Percentiles rank a stretch among this genome's conserved stretches.
phyloP scores from a whole-genome alignment of 2,797 vertebrate genomes.

The Phataginus tricuspis region DNA sequence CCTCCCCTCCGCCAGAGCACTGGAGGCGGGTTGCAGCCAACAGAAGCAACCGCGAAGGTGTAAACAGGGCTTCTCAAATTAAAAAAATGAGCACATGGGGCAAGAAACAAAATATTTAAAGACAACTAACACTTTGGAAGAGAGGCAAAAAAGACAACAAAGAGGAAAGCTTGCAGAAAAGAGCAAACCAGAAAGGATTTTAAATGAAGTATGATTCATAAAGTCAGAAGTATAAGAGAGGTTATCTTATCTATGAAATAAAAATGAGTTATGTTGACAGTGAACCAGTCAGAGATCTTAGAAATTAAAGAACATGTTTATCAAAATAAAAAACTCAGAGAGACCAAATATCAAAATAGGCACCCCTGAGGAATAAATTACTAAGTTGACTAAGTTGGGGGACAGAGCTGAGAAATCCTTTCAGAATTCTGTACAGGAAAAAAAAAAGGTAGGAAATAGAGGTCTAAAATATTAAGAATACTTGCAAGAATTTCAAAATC shows the following conservation, averaged over 20 bases:
- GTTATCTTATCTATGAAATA: constrained; percentile 1
- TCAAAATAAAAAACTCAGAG: constrained; percentile 12
- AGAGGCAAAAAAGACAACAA: background rate
- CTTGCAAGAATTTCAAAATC: background rate
- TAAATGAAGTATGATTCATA: background rate
- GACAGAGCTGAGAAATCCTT: background rate
- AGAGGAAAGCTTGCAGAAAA: background rate
- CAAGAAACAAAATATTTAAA: background rate
- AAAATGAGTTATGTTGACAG: constrained; percentile 33
- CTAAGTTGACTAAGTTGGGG: background rate
- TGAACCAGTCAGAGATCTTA: background rate
- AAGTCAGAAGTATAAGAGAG: background rate
- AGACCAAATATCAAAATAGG: constrained; percentile 1
- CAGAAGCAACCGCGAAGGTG: background rate
- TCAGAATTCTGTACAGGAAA: background rate
- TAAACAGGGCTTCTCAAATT: background rate
- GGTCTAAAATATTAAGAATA: background rate
- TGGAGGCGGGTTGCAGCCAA: background rate
- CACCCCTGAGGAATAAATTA: background rate
- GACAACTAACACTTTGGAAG: background rate
- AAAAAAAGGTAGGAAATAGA: background rate
- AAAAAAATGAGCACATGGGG: background rate
- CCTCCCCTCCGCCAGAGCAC: background rate
- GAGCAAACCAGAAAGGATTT: background rate
- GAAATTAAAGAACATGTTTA: background rate